phyloP scores from a whole-genome alignment of 2,113 vertebrate genomes.

The Mesitornis unicolor region DNA sequence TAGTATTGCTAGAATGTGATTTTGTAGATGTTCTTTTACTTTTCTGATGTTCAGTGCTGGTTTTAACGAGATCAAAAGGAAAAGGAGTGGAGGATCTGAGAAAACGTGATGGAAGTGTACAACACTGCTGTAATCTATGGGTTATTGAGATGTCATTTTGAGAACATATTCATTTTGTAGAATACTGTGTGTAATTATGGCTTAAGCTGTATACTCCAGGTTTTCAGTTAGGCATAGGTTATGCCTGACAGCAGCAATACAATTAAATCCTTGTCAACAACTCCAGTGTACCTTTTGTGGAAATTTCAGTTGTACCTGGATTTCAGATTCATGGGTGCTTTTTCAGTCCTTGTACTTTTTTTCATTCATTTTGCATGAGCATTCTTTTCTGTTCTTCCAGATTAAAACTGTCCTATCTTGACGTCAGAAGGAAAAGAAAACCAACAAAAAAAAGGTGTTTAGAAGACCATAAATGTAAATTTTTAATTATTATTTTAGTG shows the following conservation, averaged over 20 bases:
- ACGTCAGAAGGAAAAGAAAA: neutral
- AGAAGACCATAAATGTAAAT: neutral
- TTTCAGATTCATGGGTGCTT: neutral
- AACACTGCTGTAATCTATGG: neutral
- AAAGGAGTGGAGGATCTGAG: neutral
- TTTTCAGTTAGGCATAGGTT: neutral
- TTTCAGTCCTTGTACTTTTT: neutral
- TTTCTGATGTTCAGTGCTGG: neutral
- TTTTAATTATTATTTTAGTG: neutral
- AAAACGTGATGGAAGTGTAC: neutral
- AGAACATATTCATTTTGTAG: neutral
- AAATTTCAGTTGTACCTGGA: neutral
- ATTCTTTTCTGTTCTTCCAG: neutral
- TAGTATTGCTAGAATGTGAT: neutral
- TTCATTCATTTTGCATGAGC: neutral
- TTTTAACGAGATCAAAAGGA: neutral
- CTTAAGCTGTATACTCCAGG: neutral
- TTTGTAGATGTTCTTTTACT: neutral
- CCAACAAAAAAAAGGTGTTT: neutral
- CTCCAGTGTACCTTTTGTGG: neutral
- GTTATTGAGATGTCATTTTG: neutral
- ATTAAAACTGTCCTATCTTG: neutral
- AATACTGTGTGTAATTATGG: neutral
- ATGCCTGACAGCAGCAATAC: neutral
- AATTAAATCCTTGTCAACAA: neutral